Base-by-base conservation (phyloP, 1,140 invertebrate genomes). In the Gonatopus flavifemur region DNA sequence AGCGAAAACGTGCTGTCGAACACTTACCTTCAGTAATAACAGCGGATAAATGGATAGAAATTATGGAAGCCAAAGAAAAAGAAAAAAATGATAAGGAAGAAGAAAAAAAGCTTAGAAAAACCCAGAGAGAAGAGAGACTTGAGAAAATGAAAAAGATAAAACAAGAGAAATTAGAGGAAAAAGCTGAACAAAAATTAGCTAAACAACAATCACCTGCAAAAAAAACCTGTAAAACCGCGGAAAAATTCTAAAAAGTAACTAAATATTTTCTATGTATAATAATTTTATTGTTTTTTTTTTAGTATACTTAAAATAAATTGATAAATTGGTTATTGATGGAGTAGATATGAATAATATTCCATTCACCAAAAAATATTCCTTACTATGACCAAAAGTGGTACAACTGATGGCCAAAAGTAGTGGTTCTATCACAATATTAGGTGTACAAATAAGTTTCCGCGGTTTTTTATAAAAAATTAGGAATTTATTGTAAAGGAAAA, bases 1-100 rank as follows among this genome's bases (percentile, higher is more conserved):
- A n/a, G n/a, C n/a, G n/a, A n/a, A n/a, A n/a, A n/a, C n/a, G n/a
- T n/a, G n/a, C n/a, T n/a, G n/a, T n/a, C 15, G 51, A 57, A 44
- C 42, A 54, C 35, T 43, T 57, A 35, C 55, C 55, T 36, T 54
- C 51, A 16, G 51, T 55, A 31, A 48, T 57, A 38, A 55, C 55
- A 24, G 43, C 55, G 32, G 55, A 57, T 21, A 55, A 49, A 30
- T 57, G 55, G 55, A 49, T 44, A 18, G 44, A 57, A 55, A 24
- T 57, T 15, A 52, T 57, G n/a, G n/a, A n/a, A n/a, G n/a, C n/a
- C n/a, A n/a, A n/a, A n/a, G n/a, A n/a, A n/a, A n/a, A n/a, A n/a
- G 49, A 45, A 31, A 18, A 37, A 16, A 46, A 37, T n/a, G 32
- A 46, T 10, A 49, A 33, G 40, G 24, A 40, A 39, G 35, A 40